A percentile compares a stretch with the other conserved stretches of the same genome.
These are phyloP conservation scores for Xiphophorus hellerii DNA, from an alignment of 2,113 vertebrate genomes.

Conservation along the genomic window DNA sequence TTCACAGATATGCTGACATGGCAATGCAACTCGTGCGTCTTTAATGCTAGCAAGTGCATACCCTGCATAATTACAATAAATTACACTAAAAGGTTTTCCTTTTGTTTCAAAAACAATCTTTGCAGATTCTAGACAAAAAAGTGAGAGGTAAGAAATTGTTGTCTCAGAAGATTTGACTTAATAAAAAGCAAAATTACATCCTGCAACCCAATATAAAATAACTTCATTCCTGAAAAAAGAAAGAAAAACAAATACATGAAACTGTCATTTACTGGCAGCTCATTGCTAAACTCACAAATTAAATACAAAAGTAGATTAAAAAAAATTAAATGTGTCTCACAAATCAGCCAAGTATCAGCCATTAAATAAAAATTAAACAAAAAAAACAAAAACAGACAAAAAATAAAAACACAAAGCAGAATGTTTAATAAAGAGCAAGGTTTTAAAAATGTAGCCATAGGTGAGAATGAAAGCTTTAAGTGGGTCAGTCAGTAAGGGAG, in stretches of 20 bases:
- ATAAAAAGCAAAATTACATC: not conserved
- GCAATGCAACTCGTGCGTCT: not conserved
- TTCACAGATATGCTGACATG: not conserved
- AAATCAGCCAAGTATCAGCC: not conserved
- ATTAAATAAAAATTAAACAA: not conserved
- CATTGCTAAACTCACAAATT: too few species aligned
- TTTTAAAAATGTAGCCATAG: not conserved
- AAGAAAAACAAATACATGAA: not conserved
- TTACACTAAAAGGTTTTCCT: not conserved
- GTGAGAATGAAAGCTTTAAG: constrained; percentile 1
- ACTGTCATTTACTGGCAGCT: too few species aligned
- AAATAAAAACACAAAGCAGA: not conserved
- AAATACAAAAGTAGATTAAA: not conserved
- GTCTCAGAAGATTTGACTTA: not conserved
- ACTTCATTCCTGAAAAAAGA: not conserved
- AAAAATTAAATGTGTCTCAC: not conserved
- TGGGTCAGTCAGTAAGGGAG: not conserved
- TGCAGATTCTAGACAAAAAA: not conserved
- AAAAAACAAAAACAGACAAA: too few species aligned
- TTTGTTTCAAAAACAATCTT: too few species aligned
- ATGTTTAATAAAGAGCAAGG: not conserved
- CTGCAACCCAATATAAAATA: not conserved
- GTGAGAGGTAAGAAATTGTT: not conserved
- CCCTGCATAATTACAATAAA: not conserved
- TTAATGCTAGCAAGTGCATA: not conserved